phyloP scores from a whole-genome alignment of 2,888 invertebrate genomes.

The Dascillus cervinus region DNA sequence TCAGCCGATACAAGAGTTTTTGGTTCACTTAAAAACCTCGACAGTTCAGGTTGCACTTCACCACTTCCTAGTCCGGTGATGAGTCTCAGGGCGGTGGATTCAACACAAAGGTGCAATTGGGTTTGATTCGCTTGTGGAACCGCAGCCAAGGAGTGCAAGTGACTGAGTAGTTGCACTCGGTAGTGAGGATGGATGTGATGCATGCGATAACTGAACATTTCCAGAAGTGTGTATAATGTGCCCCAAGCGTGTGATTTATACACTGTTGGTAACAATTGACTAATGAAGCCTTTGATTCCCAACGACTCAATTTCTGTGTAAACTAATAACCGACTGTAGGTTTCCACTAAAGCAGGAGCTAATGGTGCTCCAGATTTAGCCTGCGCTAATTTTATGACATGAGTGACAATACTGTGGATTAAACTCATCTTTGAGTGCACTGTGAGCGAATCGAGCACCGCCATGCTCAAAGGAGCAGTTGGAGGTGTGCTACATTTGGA shows the following conservation, averaged over 20 bases:
- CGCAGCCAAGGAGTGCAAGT: constrained; percentile 84
- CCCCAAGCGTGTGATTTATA: constrained; percentile 93
- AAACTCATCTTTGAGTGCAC: constrained; percentile 91
- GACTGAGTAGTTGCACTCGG: constrained; percentile 82
- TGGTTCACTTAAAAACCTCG: constrained; percentile 83
- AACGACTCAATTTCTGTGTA: constrained; percentile 96
- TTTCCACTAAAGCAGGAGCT: constrained; percentile 89
- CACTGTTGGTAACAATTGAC: constrained; percentile 86
- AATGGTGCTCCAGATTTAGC: constrained; percentile 76
- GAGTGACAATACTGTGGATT: constrained; percentile 67
- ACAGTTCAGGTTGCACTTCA: constrained; percentile 89
- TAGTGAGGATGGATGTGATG: constrained; percentile 97
- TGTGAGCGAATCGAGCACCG: constrained; percentile 85
- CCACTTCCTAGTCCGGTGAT: constrained; percentile 68
- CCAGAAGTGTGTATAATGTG: constrained; percentile 87
- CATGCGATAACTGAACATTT: constrained; percentile 94
- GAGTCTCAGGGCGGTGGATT: constrained; percentile 39
- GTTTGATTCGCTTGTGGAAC: constrained; percentile 93
- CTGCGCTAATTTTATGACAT: constrained; percentile 85
- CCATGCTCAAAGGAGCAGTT: constrained; percentile 85
- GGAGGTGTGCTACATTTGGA: constrained; percentile 51
- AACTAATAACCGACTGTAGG: constrained; percentile 85
- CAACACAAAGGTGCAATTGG: constrained; percentile 77
- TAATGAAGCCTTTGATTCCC: constrained; percentile 93
- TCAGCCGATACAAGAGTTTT: constrained; percentile 89